Evolutionary conservation across 23 tunicate genomes (phyloP).

Genomic region (Halocynthia roretzi): DNA sequence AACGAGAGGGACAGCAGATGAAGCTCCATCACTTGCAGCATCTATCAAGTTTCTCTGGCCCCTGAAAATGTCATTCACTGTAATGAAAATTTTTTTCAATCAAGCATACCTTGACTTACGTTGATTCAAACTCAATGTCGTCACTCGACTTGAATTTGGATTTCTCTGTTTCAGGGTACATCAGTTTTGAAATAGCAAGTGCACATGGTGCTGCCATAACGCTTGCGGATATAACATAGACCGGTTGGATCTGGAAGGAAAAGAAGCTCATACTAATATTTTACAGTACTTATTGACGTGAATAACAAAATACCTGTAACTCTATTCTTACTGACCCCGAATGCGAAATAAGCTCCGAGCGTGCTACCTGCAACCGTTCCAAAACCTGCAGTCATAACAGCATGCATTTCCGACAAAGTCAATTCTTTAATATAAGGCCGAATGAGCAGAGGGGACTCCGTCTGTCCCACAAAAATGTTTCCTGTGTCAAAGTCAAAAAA

Average conservation of each 20-base stretch:
- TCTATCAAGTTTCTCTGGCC: constrained; percentile 79
- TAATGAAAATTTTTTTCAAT: neutral
- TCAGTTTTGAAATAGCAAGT: constrained; percentile 65
- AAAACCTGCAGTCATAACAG: constrained; percentile 87
- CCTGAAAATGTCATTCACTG: constrained; percentile 13
- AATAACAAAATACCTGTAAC: neutral
- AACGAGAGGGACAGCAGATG: constrained; percentile 81
- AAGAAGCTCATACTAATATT: neutral
- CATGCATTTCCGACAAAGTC: constrained; percentile 79
- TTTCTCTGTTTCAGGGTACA: constrained; percentile 82
- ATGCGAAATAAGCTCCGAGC: constrained; percentile 78
- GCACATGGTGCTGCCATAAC: constrained; percentile 99
- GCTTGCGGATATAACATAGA: constrained; percentile 75
- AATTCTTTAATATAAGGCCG: constrained; percentile 85
- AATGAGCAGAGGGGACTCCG: constrained; percentile 89
- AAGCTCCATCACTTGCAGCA: constrained; percentile 84
- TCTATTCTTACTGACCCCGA: constrained; percentile 47
- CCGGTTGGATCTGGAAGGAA: constrained; percentile 56
- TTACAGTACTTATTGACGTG: neutral
- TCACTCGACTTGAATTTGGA: constrained; percentile 57
- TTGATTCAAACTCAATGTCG: constrained; percentile 54
- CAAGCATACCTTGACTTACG: constrained; percentile 39
- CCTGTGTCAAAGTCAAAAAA: constrained; percentile 31
- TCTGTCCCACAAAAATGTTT: constrained; percentile 85
- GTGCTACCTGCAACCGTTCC: constrained; percentile 93